Conservation (phyloP, 2,113 vertebrate species). For the Pedionomus torquatus region DNA sequence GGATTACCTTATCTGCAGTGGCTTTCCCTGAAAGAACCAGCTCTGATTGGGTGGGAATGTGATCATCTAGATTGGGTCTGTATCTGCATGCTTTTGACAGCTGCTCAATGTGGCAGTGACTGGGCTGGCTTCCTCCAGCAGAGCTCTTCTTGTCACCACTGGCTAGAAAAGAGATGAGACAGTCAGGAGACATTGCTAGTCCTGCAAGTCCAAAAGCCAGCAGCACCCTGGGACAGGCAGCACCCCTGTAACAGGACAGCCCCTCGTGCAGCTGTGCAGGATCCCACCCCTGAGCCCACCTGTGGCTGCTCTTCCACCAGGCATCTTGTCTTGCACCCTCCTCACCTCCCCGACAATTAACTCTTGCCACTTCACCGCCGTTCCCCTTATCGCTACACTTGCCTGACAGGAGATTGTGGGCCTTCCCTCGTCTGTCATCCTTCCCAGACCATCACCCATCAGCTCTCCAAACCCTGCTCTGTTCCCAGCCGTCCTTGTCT, state of each 20-base stretch:
- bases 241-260: rapidly evolving
- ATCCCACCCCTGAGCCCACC: background rate
- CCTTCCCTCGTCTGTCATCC: background rate
- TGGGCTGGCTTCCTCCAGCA: background rate
- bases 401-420: background rate
- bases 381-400: rapidly evolving
- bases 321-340: background rate
- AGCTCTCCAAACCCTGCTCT: background rate
- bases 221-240: background rate
- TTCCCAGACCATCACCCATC: background rate
- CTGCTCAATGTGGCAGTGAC: background rate
- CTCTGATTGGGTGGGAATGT: background rate
- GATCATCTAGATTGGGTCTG: background rate
- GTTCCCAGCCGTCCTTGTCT: background rate
- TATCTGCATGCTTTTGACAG: background rate
- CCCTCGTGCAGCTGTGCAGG: background rate
- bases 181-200: background rate
- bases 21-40: rapidly evolving
- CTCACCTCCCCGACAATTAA: background rate
- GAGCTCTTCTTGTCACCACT: background rate
- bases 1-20: background rate
- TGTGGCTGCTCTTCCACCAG: rapidly evolving
- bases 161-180: background rate
- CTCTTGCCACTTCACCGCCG: rapidly evolving
- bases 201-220: background rate